These are phyloP conservation scores for Eupeodes corollae DNA, from an alignment of 1,140 invertebrate species.

Conservation along the genomic window DNA sequence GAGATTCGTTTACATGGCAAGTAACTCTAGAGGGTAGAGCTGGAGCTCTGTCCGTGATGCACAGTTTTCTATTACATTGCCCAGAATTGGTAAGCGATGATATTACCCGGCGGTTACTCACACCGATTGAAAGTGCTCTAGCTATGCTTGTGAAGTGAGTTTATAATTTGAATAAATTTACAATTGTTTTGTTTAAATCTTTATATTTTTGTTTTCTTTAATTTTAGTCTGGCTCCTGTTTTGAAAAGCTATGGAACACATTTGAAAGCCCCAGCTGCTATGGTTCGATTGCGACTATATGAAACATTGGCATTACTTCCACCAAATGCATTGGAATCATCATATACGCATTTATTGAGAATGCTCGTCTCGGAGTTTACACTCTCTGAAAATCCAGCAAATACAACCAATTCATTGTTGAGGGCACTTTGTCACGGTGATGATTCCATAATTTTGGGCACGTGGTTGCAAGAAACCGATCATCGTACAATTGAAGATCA, in stretches of 20 bases:
- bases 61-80: conserved; percentile 85
- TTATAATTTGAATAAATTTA: conserved; percentile 1
- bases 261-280: conserved; percentile 84
- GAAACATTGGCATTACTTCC: conserved; percentile 78
- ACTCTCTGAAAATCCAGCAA: conserved; percentile 85
- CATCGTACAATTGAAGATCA: conserved; percentile 96
- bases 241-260: conserved; percentile 88
- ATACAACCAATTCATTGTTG: conserved; percentile 84
- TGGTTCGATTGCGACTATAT: conserved; percentile 83
- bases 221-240: conserved; percentile 61
- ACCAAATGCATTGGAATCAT: conserved; percentile 70
- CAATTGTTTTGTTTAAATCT: neutral
- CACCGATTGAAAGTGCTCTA: conserved; percentile 87
- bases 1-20: conserved; percentile 98
- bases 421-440: conserved; percentile 80
- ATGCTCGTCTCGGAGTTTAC: conserved; percentile 97
- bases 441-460: conserved; percentile 76
- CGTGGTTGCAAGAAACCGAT: conserved; percentile 89
- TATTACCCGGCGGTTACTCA: conserved; percentile 72
- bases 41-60: conserved; percentile 89
- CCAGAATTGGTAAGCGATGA: conserved; percentile 85
- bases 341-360: conserved; percentile 74
- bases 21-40: conserved; percentile 92
- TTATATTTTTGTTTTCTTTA: conserved; percentile 1
- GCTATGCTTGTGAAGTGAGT: conserved; percentile 87